phyloP scores from a whole-genome alignment of 2,113 vertebrate species.

The Thamnaconus septentrionalis region DNA sequence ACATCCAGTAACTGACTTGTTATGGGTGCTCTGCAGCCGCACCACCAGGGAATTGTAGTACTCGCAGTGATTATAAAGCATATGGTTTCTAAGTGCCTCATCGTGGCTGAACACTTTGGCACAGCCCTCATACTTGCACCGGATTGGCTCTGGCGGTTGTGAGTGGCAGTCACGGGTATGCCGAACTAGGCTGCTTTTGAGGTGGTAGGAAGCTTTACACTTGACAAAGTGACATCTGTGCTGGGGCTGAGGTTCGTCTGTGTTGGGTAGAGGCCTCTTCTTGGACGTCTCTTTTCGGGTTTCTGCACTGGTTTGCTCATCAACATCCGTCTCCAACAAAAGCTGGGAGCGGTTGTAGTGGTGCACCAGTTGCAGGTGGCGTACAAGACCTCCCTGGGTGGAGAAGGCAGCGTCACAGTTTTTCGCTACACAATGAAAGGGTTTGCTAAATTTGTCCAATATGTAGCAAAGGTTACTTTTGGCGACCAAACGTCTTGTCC shows the following conservation, averaged over 20 bases:
- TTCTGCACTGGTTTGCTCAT: conserved; percentile 69
- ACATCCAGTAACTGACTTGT: conserved; percentile 74
- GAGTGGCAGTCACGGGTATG: conserved; percentile 75
- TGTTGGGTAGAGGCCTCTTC: conserved; percentile 47
- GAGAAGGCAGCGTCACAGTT: conserved; percentile 90
- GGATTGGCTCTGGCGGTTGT: conserved; percentile 66
- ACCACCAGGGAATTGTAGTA: conserved; percentile 82
- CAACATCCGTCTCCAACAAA: conserved; percentile 85
- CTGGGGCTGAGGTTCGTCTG: conserved; percentile 76
- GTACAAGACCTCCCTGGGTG: conserved; percentile 88
- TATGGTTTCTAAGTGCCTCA: conserved; percentile 85
- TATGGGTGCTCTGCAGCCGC: conserved; percentile 76
- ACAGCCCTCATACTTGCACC: conserved; percentile 88
- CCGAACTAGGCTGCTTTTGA: conserved; percentile 86
- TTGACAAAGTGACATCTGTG: conserved; percentile 86
- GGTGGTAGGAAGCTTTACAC: conserved; percentile 85
- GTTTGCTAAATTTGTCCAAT: conserved; percentile 91
- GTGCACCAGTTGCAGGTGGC: conserved; percentile 89
- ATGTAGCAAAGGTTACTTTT: conserved; percentile 92
- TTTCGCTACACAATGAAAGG: conserved; percentile 94
- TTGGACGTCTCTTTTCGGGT: conserved; percentile 81
- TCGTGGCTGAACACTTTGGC: conserved; percentile 82
- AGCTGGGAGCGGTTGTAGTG: conserved; percentile 92
- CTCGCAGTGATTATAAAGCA: conserved; percentile 84
- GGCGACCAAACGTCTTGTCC: conserved; percentile 86